A percentile compares a stretch with the other conserved stretches of the same genome.
phyloP scores from a whole-genome alignment of 1,140 invertebrate genomes.

The Babylonia areolata region DNA sequence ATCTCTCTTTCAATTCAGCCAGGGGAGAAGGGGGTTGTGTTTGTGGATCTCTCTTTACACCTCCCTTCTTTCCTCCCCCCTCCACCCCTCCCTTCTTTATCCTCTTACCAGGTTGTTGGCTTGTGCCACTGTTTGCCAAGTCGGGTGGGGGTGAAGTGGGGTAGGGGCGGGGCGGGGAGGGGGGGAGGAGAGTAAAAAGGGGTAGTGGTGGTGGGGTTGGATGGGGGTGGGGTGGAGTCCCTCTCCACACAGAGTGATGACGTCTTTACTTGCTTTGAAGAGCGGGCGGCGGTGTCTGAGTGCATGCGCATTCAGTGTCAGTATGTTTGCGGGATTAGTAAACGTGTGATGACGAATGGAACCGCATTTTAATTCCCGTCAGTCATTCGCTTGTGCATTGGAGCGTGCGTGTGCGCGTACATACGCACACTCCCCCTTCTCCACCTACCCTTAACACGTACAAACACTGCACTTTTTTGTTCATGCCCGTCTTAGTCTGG shows the following conservation, averaged over 20 bases:
- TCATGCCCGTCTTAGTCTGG: too few species aligned
- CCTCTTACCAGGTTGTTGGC: neutral
- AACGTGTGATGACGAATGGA: too few species aligned
- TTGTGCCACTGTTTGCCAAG: neutral
- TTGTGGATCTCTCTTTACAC: too few species aligned
- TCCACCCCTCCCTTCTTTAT: neutral
- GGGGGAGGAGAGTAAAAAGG: neutral
- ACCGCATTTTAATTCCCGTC: too few species aligned
- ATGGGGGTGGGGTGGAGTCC: neutral
- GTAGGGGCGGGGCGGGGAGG: neutral
- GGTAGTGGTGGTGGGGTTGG: neutral
- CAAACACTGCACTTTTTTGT: too few species aligned
- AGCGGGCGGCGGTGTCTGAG: neutral
- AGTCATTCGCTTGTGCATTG: too few species aligned
- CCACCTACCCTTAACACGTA: too few species aligned
- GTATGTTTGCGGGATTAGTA: too few species aligned
- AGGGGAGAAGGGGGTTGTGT: neutral
- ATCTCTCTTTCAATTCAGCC: neutral
- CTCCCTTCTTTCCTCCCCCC: neutral
- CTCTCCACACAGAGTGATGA: neutral
- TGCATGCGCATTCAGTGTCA: too few species aligned
- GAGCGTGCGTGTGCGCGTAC: too few species aligned
- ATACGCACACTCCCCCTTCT: too few species aligned
- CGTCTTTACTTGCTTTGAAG: neutral
- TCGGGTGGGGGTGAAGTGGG: neutral